Evolutionary conservation across 2,113 vertebrate genomes (phyloP), one percentile per base, ranked within the genome.

Genomic region (Scytalopus superciliaris): DNA sequence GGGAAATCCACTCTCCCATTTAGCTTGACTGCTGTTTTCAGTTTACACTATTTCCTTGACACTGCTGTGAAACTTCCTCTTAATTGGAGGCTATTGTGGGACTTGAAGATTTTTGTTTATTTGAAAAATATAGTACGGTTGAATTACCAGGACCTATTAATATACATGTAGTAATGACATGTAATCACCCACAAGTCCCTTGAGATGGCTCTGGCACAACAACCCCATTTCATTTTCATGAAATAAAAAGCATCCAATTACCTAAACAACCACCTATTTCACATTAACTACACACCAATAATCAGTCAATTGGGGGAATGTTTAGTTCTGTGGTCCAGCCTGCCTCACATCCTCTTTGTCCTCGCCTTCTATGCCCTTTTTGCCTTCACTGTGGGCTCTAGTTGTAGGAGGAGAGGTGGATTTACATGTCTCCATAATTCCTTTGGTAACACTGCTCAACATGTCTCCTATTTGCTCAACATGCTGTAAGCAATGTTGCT

Each of bases 211-310:
- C 77, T 87, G 94, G 93, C 86, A 94, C 88, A 96, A 93, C 90
- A 67, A 89, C 68, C 76, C 95, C 87, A 84, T 96, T 96, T 94
- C 67, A 57, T 91, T 97, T 96, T 87, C 93, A 89, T 80, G 94
- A 94, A 96, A 94, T 95, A 94, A 96, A 97, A 96, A 94, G 94
- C 89, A 90, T 94, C 78, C 89, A 97, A 96, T 97, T 97, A 97
- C 95, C 93, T 94, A 94, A 97, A 97, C 89, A 94, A 95, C 88
- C 89, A 96, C 95, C 92, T 97, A 96, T 95, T 97, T 92, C 95
- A 91, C 94, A 94, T 97, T 97, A 97, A 97, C 97, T 96, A 97
- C 90, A 86, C 95, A 90, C 84, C 94, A 94, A 84, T 72, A 72
- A 95, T 96, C 94, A 91, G 96, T 95, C 92, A 94, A 69, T 52